Percentiles rank a stretch among this genome's conserved stretches.
Evolutionary conservation across 2,797 vertebrate species (phyloP).

Genomic region (Hippocampus kuda): DNA sequence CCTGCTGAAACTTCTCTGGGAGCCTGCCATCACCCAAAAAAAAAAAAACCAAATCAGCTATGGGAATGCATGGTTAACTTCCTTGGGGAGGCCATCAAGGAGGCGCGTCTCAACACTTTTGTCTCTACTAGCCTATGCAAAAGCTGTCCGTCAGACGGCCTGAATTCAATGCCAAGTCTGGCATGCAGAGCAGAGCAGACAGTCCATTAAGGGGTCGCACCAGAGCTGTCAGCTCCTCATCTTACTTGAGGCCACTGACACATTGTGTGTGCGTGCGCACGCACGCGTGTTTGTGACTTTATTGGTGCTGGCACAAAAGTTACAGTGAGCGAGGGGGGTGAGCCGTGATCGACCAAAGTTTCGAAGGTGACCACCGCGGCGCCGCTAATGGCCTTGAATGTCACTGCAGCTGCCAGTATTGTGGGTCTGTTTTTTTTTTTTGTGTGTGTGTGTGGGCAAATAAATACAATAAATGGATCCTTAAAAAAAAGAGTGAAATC

Average conservation of each 20-base stretch:
- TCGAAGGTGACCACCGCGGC: constrained; percentile 58
- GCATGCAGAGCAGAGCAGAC: not conserved
- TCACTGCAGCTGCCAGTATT: constrained; percentile 44
- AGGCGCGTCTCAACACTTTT: not conserved
- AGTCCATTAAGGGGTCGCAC: constrained; percentile 53
- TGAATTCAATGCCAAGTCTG: constrained; percentile 1
- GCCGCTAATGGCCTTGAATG: constrained; percentile 56
- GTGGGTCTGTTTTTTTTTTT: not conserved
- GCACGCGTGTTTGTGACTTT: constrained; percentile 15
- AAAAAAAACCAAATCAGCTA: not conserved
- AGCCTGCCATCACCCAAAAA: too few species aligned
- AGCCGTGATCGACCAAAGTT: constrained; percentile 66
- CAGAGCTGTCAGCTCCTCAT: constrained; percentile 51
- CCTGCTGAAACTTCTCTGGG: not conserved
- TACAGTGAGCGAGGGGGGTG: constrained; percentile 54
- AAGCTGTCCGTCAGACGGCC: not conserved
- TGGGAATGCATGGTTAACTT: not conserved
- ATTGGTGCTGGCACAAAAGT: constrained; percentile 39
- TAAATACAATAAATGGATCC: not conserved
- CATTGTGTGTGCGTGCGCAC: constrained; percentile 22
- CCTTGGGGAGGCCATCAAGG: too few species aligned
- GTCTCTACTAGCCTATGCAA: not conserved
- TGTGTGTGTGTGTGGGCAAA: not conserved
- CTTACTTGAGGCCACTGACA: constrained; percentile 52
- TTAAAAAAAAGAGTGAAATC: too few species aligned